Conservation (phyloP, 2,113 vertebrate species). For the Pteronura brasiliensis region DNA sequence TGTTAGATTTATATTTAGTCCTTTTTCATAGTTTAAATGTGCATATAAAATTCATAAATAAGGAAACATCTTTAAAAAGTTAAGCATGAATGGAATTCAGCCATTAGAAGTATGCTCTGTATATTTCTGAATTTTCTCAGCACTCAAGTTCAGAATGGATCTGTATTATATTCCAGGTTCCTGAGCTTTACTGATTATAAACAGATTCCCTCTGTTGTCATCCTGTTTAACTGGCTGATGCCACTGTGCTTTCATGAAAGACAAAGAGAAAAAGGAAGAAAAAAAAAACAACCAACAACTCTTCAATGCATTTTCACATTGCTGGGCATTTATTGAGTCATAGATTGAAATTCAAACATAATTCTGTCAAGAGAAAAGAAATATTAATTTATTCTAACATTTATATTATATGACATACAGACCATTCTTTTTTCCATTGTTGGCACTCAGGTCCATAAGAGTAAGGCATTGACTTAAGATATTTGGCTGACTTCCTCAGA, state of each 20-base stretch:
- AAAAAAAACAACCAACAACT: background rate
- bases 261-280: constrained; percentile 61
- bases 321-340: background rate
- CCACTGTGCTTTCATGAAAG: constrained; percentile 50
- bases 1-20: constrained; percentile 14
- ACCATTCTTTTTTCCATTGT: constrained; percentile 62
- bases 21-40: constrained; percentile 69
- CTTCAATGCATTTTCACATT: constrained; percentile 46
- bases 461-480: constrained; percentile 72
- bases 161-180: background rate
- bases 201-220: background rate
- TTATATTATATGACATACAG: constrained; percentile 65
- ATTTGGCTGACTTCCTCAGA: constrained; percentile 69
- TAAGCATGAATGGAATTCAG: background rate
- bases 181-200: background rate
- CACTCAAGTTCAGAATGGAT: constrained; percentile 18
- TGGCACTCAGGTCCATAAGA: constrained; percentile 60
- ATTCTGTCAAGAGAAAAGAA: constrained; percentile 67
- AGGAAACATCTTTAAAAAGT: background rate
- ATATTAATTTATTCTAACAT: constrained; percentile 56
- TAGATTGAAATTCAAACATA: constrained; percentile 65
- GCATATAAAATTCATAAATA: background rate
- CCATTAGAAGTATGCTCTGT: background rate
- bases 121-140: background rate
- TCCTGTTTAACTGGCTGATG: constrained; percentile 30